Evolutionary conservation across 2,113 vertebrate species (phyloP).

Genomic region (Callionymus lyra): DNA sequence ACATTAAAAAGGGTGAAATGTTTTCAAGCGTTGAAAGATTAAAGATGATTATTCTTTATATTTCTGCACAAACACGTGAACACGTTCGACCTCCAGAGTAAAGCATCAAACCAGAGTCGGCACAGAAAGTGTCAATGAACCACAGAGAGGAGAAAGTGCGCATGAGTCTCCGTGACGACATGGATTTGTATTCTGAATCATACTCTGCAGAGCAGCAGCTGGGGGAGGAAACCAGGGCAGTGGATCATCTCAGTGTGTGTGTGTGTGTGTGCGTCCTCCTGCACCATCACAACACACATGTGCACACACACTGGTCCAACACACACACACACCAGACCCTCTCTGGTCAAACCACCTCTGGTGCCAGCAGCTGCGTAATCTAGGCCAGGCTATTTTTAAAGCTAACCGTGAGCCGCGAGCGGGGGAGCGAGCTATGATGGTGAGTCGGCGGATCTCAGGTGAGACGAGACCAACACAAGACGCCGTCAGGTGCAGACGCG

Average conservation of each 20-base stretch:
- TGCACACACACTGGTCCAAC: background rate
- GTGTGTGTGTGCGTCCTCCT: background rate
- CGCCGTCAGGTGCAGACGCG: too few species aligned
- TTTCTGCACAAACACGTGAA: background rate
- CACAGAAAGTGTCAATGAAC: conserved; percentile 20
- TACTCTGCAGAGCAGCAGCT: conserved; percentile 39
- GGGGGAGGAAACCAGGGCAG: conserved; percentile 45
- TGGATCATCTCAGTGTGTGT: conserved; percentile 38
- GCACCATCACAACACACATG: background rate
- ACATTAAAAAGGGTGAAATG: too few species aligned
- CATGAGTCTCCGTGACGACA: conserved; percentile 31
- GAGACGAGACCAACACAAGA: too few species aligned
- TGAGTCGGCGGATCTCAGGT: conserved; percentile 17
- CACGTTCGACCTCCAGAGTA: background rate
- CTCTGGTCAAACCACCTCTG: conserved; percentile 34
- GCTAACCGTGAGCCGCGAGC: conserved; percentile 45
- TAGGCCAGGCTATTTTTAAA: conserved; percentile 76
- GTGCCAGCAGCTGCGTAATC: conserved; percentile 67
- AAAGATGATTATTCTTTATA: too few species aligned
- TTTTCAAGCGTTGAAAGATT: too few species aligned
- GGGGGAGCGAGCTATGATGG: conserved; percentile 37
- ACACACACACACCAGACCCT: background rate
- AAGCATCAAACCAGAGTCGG: conserved; percentile 13
- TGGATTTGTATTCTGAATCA: conserved; percentile 43
- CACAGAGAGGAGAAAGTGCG: conserved; percentile 11